A percentile compares a stretch with the other conserved stretches of the same genome.
These are phyloP conservation scores for Smithornis capensis DNA, from an alignment of 2,113 vertebrate species.

Conservation along the genomic window DNA sequence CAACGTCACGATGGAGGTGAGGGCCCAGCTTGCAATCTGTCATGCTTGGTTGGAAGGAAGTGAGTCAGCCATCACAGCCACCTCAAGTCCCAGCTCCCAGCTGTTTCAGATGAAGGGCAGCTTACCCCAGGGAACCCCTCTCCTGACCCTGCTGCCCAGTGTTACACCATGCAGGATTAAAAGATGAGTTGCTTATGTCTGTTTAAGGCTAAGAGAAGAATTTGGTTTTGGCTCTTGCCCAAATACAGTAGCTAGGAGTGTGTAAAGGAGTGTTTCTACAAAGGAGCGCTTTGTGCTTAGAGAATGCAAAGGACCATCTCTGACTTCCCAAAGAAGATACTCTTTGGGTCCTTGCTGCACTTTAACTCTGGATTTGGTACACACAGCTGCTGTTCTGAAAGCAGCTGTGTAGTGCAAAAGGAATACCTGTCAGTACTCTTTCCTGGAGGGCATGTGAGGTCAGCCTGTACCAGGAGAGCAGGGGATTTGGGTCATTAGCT, in stretches of 20 bases:
- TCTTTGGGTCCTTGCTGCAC: not conserved
- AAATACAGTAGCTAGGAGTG: not conserved
- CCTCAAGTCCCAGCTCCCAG: not conserved
- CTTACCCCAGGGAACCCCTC: not conserved
- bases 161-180: not conserved
- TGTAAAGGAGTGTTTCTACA: not conserved
- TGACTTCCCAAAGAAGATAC: not conserved
- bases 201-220: not conserved
- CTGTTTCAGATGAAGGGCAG: not conserved
- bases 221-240: not conserved
- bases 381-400: not conserved
- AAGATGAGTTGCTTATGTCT: not conserved
- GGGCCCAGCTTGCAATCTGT: not conserved
- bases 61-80: not conserved
- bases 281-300: not conserved
- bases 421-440: not conserved
- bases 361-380: not conserved
- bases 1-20: slow-evolving; percentile 96
- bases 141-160: not conserved
- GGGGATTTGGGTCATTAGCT: slow-evolving; percentile 36
- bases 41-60: not conserved
- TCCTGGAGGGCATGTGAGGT: not conserved
- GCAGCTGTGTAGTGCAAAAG: not conserved
- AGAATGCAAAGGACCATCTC: not conserved
- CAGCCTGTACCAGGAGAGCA: slow-evolving; percentile 6